A percentile compares a stretch with the other conserved stretches of the same genome.
phyloP scores from a whole-genome alignment of 2,113 vertebrate species.

The Alexandromys fortis region DNA sequence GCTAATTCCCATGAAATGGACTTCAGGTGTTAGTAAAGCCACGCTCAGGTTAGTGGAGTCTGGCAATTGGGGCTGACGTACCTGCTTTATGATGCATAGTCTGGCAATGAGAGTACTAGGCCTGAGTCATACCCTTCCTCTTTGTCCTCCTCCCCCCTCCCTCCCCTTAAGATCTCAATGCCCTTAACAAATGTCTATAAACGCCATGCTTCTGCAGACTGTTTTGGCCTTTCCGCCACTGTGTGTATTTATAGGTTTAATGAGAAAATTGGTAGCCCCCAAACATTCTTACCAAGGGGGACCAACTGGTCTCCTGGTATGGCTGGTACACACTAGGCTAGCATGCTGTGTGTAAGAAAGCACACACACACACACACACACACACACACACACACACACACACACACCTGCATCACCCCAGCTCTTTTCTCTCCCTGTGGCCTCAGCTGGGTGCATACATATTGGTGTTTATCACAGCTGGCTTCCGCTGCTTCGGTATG shows the following conservation, averaged over 20 bases:
- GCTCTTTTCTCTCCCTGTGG: background rate
- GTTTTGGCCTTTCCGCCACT: slow-evolving; percentile 64
- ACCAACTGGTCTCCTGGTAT: background rate
- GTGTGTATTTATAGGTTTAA: slow-evolving; percentile 54
- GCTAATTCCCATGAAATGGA: slow-evolving; percentile 56
- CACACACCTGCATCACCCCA: no score
- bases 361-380: accelerated
- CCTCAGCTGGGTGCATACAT: background rate
- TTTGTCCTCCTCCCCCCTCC: background rate
- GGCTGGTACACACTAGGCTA: background rate
- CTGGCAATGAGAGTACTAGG: slow-evolving; percentile 64
- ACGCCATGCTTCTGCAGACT: slow-evolving; percentile 52
- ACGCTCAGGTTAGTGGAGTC: background rate
- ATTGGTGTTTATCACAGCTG: slow-evolving; percentile 31
- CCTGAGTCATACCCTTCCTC: background rate
- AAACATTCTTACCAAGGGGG: background rate
- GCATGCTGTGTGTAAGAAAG: background rate
- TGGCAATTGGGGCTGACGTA: background rate
- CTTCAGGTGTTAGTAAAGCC: slow-evolving; percentile 65
- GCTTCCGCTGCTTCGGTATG: background rate
- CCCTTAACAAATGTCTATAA: slow-evolving; percentile 70
- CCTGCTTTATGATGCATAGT: slow-evolving; percentile 67
- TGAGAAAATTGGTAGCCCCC: slow-evolving; percentile 59
- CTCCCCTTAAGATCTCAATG: slow-evolving; percentile 16
- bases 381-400: background rate